Base-by-base conservation (phyloP, 92 coral and sea anemone species). In the Phenganax subtilis region DNA sequence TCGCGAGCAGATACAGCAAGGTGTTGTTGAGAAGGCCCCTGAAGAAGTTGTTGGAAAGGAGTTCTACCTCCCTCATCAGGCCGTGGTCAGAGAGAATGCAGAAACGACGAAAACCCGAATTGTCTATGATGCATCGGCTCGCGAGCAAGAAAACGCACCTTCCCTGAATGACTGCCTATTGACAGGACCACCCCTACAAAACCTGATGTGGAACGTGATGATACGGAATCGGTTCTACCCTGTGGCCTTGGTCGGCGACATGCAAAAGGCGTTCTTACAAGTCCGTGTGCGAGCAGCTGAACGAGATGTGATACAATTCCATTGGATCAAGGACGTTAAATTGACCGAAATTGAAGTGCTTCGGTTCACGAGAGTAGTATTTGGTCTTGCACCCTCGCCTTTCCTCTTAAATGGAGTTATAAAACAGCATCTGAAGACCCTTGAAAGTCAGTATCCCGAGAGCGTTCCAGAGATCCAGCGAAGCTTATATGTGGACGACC, bases 401-500 rank as follows among this genome's bases (percentile, higher is more conserved):
- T 83, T 83, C 57, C 82, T 83, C 16, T 72, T 83, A 55, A 83
- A 83, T 53, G 86, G 86, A 63, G 86, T 83, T n/a, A 83, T 83
- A 59, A 64, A 57, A 62, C 57, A 61, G 30, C 74, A 75, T 52
- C 69, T 83, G 62, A 81, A 83, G 74, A 55, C 51, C 55, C 17
- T 57, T 52, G 66, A 69, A 62, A 56, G 51, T 57, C 74, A 51
- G 4, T 75, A 58, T 47, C 82, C 86, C 60, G 80, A 71, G n/a
- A 51, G 31, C 55, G 85, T 82, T n/a, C 71, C 28, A 9, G 82
- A 84, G 31, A 79, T 77, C 31, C 80, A 12, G 17, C 78, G 79
- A 80, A 85, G 87, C 67, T 54, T 85, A 70, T 78, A 85, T 56
- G 84, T 85, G 55, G 87, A 85, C 55, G 75, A 71, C 16, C 55